These are phyloP conservation scores for Pseudocheirus occidentalis DNA, from an alignment of 2,797 vertebrate species.

Conservation along the genomic window DNA sequence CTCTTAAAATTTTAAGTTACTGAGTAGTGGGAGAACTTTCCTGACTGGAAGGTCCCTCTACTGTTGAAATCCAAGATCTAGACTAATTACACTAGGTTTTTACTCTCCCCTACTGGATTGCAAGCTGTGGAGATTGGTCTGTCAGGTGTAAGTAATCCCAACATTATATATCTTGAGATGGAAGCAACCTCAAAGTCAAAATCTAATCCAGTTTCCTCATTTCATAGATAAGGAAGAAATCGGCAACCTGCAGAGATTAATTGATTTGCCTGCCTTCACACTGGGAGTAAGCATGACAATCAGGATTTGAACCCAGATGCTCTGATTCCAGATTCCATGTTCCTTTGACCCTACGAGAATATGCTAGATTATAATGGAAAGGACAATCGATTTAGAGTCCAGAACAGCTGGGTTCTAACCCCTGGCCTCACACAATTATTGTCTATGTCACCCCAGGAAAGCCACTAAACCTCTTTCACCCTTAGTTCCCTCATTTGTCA, in stretches of 20 bases:
- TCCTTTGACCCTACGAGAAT: background rate
- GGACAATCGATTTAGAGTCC: background rate
- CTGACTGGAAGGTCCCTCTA: background rate
- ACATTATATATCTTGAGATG: background rate
- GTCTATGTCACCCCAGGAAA: background rate
- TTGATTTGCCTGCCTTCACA: background rate
- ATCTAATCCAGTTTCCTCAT: background rate
- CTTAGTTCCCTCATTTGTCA: background rate
- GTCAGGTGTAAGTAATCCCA: background rate
- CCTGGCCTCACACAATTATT: background rate
- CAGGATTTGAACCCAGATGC: background rate
- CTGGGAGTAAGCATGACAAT: background rate
- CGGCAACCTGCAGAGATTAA: background rate
- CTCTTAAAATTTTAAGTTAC: background rate
- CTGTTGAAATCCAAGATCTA: background rate
- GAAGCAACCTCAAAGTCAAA: background rate
- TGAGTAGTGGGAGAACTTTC: background rate
- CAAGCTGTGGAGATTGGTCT: background rate
- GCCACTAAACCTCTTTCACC: background rate
- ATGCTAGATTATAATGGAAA: background rate
- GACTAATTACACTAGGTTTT: background rate
- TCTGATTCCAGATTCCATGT: background rate
- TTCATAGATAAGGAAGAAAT: background rate
- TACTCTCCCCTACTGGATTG: background rate
- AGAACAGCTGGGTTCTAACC: background rate